A percentile compares a stretch with the other conserved stretches of the same genome.
Evolutionary conservation across 2,888 invertebrate genomes (phyloP).

Genomic region (Limnephilus marmoratus): DNA sequence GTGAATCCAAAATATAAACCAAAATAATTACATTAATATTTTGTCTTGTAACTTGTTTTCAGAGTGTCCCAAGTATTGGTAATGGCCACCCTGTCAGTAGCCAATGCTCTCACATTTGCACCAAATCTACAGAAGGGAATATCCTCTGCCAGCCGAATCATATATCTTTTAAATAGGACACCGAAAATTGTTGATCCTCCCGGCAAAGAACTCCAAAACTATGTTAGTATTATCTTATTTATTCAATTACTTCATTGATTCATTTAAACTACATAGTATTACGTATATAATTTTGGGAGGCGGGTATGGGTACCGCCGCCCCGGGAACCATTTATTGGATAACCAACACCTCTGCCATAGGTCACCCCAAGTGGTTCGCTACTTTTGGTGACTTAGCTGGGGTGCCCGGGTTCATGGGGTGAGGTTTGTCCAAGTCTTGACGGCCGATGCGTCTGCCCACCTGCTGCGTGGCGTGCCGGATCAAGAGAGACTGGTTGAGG

Average conservation of each 20-base stretch:
- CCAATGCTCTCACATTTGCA: conserved; percentile 84
- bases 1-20: neutral
- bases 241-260: neutral
- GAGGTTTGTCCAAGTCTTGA: too few relatives aligned
- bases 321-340: too few relatives aligned
- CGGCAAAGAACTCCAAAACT: conserved; percentile 13
- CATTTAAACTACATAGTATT: neutral
- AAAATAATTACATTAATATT: neutral
- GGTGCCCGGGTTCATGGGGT: too few relatives aligned
- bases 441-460: too few relatives aligned
- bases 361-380: too few relatives aligned
- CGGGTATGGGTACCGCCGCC: too few relatives aligned
- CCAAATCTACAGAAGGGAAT: conserved; percentile 90
- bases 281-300: too few relatives aligned
- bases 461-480: too few relatives aligned
- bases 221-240: conserved; percentile 26
- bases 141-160: conserved; percentile 83
- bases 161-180: conserved; percentile 79
- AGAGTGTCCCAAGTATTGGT: conserved; percentile 86
- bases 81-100: conserved; percentile 84
- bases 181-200: conserved; percentile 79
- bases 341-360: too few relatives aligned
- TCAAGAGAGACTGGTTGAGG: too few relatives aligned
- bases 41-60: conserved; percentile 62
- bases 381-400: too few relatives aligned